Evolutionary conservation across 1,140 invertebrate genomes (phyloP).

Genomic region (Drosophila micromelanica): DNA sequence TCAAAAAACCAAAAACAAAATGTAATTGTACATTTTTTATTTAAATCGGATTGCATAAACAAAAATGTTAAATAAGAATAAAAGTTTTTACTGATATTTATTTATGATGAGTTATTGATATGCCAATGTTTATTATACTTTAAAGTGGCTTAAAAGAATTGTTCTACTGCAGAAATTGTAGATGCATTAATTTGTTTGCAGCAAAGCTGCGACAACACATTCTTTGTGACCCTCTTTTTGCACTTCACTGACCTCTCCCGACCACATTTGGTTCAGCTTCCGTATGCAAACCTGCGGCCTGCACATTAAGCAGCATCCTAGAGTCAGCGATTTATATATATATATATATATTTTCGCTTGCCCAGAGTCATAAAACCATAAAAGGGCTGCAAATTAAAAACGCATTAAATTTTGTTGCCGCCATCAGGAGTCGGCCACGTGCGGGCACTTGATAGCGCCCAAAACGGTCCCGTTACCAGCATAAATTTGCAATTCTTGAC

Average conservation of each 20-base stretch:
- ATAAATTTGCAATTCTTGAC: slow-evolving; percentile 49
- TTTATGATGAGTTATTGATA: no score
- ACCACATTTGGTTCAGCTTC: not conserved
- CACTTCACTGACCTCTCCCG: slow-evolving; percentile 8
- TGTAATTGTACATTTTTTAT: not conserved
- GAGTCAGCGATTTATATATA: slow-evolving; percentile 59
- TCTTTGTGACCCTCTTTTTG: not conserved
- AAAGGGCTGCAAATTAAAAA: slow-evolving; percentile 73
- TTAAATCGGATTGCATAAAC: not conserved
- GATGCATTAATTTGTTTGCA: no score
- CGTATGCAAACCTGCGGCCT: slow-evolving; percentile 39
- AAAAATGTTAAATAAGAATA: not conserved
- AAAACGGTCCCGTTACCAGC: slow-evolving; percentile 4
- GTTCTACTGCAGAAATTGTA: no score
- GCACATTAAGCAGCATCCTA: slow-evolving; percentile 42
- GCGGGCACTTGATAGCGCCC: slow-evolving; percentile 51
- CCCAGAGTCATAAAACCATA: slow-evolving; percentile 39
- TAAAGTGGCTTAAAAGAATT: no score
- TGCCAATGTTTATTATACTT: no score
- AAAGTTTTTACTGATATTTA: no score
- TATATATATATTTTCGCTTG: not conserved
- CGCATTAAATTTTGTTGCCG: slow-evolving; percentile 63
- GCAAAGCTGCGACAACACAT: not conserved
- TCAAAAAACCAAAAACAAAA: not conserved
- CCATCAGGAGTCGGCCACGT: slow-evolving; percentile 54